Evolutionary conservation across 1,140 invertebrate genomes (phyloP), one percentile per base, ranked within the genome.

Genomic region (Drosophila quadrilineata): DNA sequence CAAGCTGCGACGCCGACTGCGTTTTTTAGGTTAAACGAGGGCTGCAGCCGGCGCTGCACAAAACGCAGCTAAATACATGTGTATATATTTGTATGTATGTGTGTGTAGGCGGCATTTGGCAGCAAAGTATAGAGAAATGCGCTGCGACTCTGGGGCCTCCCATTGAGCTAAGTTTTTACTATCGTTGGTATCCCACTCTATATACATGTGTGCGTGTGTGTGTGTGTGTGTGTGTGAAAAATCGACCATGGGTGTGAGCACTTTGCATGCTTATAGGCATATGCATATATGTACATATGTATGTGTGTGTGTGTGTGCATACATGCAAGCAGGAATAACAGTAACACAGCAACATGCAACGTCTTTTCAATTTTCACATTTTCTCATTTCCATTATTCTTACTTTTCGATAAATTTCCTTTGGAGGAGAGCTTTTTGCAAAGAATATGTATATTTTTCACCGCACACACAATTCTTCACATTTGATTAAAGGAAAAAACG

Each of bases 201-300:
- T 19, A 48, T 6, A 24, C 46, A 22, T 33, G 24, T 29, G 6
- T 49, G 43, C 19, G 22, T 41, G 16, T 63, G 35, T 31, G 12
- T 22, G 26, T 64, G 35, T 41, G 35, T 46, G 14, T 8, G 6
- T 31, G 16, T 64, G 65, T 21, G 63, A 85, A 84, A 79, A 85
- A 85, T 85, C 79, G 77, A 85, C 74, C 64, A 79, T 85, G 77
- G 79, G 77, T 85, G 79, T 84, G 74, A 70, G 79, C 70, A 74
- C 28, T 69, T 72, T 69, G 48, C 35, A 62, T 71, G 63, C 41
- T 24, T 59, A 80, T 52, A 35, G 9, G 17, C 36, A 40, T 6
- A 12, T 48, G 38, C 41, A 65, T 31, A 35, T 56, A 64, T 56
- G 66, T 57, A 43, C 38, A 28, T 2, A 43, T 10, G 12, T 14